A percentile compares a stretch with the other conserved stretches of the same genome.
phyloP scores from a whole-genome alignment of 2,113 vertebrate species.

The Tragelaphus strepsiceros region DNA sequence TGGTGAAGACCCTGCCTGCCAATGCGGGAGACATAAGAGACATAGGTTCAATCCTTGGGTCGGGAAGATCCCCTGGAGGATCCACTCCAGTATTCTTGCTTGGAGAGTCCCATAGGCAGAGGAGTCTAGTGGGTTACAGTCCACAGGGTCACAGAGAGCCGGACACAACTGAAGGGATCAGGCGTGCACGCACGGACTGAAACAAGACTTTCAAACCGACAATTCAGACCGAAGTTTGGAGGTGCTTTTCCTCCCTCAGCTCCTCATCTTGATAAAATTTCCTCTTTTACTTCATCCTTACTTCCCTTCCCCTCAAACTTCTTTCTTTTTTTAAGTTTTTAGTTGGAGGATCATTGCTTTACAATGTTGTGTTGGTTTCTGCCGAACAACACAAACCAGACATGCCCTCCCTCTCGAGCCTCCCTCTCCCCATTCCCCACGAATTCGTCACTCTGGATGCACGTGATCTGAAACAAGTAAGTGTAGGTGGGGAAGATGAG shows the following conservation, averaged over 20 bases:
- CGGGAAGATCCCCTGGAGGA: not conserved
- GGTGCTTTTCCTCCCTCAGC: not conserved
- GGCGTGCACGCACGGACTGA: not conserved
- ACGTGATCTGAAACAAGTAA: not conserved
- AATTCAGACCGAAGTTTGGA: not conserved
- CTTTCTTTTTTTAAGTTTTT: not conserved
- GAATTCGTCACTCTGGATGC: not conserved
- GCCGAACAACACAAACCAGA: not conserved
- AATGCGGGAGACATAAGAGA: not conserved
- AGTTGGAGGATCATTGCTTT: not conserved
- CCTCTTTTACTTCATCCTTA: not conserved
- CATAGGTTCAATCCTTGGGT: not conserved
- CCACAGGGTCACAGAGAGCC: not conserved
- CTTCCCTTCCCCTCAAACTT: not conserved
- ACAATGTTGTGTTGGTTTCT: not conserved
- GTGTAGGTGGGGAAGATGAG: not conserved
- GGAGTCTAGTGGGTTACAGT: not conserved
- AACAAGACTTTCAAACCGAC: not conserved
- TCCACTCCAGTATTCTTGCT: not conserved
- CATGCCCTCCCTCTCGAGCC: not conserved
- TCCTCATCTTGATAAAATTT: not conserved
- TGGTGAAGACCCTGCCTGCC: not conserved
- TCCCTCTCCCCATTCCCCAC: not conserved
- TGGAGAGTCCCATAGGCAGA: not conserved
- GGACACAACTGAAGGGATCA: accelerated